Conservation (phyloP, 2,797 vertebrate species). For the Pantherophis alleghaniensis region DNA sequence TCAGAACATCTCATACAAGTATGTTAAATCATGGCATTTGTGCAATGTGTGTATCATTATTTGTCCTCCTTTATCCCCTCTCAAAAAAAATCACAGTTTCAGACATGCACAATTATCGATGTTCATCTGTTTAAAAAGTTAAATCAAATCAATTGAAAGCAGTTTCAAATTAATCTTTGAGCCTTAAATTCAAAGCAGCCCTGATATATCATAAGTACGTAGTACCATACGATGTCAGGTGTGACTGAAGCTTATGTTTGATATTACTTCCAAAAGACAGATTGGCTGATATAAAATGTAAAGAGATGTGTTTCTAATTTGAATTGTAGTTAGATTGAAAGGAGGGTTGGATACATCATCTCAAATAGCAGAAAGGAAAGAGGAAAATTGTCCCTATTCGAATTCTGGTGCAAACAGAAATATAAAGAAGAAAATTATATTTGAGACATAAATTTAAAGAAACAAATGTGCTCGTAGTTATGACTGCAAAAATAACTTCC, state of each 20-base stretch:
- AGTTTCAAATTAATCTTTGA: not conserved
- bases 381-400: too few relatives aligned
- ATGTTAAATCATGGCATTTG: not conserved
- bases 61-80: not conserved
- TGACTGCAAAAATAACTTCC: not conserved
- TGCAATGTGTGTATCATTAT: not conserved
- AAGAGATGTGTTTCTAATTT: not conserved
- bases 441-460: not conserved
- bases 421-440: not conserved
- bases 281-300: not conserved
- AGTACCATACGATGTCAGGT: not conserved
- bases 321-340: not conserved
- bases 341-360: not conserved
- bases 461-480: not conserved
- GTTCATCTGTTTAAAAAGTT: not conserved
- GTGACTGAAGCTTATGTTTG: not conserved
- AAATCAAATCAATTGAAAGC: not conserved
- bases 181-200: not conserved
- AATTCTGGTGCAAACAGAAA: not conserved
- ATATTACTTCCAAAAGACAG: not conserved
- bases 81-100: not conserved
- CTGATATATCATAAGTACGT: not conserved
- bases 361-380: not conserved
- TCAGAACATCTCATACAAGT: not conserved
- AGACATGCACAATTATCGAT: not conserved